Evolutionary conservation across 2,797 vertebrate genomes (phyloP).

Genomic region (Catostomus latipinnis): DNA sequence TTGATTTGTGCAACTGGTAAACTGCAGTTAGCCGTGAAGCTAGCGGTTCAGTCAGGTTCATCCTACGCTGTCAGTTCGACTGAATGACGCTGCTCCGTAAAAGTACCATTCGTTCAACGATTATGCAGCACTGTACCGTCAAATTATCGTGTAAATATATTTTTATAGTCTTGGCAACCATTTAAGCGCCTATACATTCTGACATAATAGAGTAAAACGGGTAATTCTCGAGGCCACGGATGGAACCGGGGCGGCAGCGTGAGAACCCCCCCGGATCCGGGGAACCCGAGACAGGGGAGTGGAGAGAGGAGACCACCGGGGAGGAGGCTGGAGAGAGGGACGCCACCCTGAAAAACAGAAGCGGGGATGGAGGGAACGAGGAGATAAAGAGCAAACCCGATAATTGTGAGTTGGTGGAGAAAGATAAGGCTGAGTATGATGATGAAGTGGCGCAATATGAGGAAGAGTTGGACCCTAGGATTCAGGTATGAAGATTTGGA

Average conservation of each 20-base stretch:
- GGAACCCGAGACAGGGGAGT: slow-evolving; percentile 74
- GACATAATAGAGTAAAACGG: neutral
- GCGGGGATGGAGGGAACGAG: slow-evolving; percentile 47
- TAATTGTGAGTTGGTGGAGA: slow-evolving; percentile 44
- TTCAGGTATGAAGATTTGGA: slow-evolving; percentile 73
- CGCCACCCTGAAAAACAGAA: slow-evolving; percentile 60
- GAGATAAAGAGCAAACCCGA: slow-evolving; percentile 42
- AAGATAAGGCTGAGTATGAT: slow-evolving; percentile 61
- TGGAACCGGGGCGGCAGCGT: slow-evolving; percentile 80
- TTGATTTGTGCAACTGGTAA: slow-evolving; percentile 6
- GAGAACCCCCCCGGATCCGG: slow-evolving; percentile 83
- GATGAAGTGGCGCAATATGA: slow-evolving; percentile 70
- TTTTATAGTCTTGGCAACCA: slow-evolving; percentile 16
- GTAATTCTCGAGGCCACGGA: slow-evolving; percentile 65
- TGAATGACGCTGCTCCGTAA: slow-evolving; percentile 23
- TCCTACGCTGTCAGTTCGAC: slow-evolving; percentile 28
- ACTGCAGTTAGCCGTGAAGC: slow-evolving; percentile 32
- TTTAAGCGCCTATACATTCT: neutral
- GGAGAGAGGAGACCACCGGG: slow-evolving; percentile 77
- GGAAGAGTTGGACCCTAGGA: slow-evolving; percentile 86
- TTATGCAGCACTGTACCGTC: slow-evolving; percentile 7
- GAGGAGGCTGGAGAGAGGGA: slow-evolving; percentile 63
- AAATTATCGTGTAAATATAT: neutral
- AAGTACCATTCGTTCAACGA: neutral
- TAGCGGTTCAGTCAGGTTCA: slow-evolving; percentile 28